Evolutionary conservation across 2,113 vertebrate genomes (phyloP).

Genomic region (Hemicordylus capensis): DNA sequence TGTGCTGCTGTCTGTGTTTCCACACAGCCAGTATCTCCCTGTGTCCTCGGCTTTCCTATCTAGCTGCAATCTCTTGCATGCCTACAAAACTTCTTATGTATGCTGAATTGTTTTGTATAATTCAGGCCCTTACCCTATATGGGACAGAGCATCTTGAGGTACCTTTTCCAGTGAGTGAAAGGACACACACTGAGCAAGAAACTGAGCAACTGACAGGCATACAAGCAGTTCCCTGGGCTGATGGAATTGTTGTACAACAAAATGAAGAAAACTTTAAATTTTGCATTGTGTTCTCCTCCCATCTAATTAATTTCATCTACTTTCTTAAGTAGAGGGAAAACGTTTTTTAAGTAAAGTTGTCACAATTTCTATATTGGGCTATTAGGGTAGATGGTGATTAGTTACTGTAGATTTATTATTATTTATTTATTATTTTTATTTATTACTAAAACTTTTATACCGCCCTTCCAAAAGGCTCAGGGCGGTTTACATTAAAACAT

Average conservation of each 20-base stretch:
- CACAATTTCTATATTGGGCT: not conserved
- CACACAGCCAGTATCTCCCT: not conserved
- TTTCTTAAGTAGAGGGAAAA: not conserved
- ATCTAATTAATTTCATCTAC: not conserved
- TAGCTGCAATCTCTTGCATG: not conserved
- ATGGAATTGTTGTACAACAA: constrained; percentile 33
- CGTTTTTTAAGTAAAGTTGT: not conserved
- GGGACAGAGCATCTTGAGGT: not conserved
- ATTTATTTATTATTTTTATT: too few species aligned
- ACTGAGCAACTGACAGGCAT: constrained; percentile 43
- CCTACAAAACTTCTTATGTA: not conserved
- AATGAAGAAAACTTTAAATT: constrained; percentile 4
- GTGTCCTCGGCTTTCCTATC: not conserved
- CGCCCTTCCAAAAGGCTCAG: too few species aligned
- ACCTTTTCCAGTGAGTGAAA: not conserved
- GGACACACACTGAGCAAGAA: constrained; percentile 39
- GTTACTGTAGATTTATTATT: too few species aligned
- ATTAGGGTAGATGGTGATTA: not conserved
- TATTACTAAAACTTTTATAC: too few species aligned
- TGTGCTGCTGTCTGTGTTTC: not conserved
- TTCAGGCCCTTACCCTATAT: not conserved
- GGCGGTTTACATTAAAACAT: too few species aligned
- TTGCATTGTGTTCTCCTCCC: not conserved
- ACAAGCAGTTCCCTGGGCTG: constrained; percentile 48
- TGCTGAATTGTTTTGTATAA: not conserved